Percentiles rank a stretch among this genome's conserved stretches.
Evolutionary conservation across 53 echinoderm and acorn worm species (phyloP).

Genomic region (Echinometra lucunter): DNA sequence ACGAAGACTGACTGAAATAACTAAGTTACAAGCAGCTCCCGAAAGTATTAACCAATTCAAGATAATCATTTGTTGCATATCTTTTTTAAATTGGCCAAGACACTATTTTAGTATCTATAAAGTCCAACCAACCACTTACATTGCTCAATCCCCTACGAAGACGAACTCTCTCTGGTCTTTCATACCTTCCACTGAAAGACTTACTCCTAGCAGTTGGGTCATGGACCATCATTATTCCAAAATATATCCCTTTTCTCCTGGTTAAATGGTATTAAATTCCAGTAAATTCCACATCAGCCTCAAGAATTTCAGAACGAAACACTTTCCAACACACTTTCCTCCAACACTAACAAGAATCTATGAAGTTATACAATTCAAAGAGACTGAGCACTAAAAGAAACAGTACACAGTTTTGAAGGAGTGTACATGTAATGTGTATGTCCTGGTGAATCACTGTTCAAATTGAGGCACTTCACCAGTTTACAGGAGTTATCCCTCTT

Average conservation of each 20-base stretch:
- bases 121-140: not conserved
- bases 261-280: not conserved
- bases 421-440: not conserved
- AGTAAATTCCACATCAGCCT: not conserved
- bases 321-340: not conserved
- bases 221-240: conserved; percentile 64
- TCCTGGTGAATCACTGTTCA: not conserved
- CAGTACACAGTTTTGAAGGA: not conserved
- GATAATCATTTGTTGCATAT: not conserved
- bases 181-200: conserved; percentile 54
- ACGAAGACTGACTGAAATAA: too few relatives aligned
- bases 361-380: not conserved
- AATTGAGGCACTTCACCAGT: not conserved
- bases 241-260: not conserved
- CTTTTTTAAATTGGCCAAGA: not conserved
- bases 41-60: too few relatives aligned
- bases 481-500: not conserved
- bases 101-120: not conserved
- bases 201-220: conserved; percentile 1
- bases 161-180: conserved; percentile 19
- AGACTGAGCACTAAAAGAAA: not conserved
- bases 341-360: not conserved
- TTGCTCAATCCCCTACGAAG: conserved; percentile 42
- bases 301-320: not conserved
- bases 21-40: too few relatives aligned